Evolutionary conservation across 2,888 invertebrate species (phyloP).

Genomic region (Synergus japonicus): DNA sequence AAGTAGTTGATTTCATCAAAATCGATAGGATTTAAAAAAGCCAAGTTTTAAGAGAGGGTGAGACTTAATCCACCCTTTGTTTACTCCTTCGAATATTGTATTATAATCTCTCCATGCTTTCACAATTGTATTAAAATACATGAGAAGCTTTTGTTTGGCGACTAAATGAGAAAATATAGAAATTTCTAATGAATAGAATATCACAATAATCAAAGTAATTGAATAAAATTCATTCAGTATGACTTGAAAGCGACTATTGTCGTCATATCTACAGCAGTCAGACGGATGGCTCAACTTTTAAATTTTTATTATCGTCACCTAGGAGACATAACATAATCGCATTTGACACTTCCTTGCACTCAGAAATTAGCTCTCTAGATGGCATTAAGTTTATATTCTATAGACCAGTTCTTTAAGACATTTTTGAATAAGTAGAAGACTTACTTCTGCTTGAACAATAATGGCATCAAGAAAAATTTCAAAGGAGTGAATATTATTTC

Average conservation of each 20-base stretch:
- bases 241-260: conserved; percentile 38
- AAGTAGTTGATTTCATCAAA: too few species aligned
- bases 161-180: conserved; percentile 22
- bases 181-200: background rate
- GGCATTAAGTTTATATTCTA: conserved; percentile 39
- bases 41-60: too few species aligned
- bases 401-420: conserved; percentile 22
- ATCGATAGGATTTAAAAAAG: too few species aligned
- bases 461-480: background rate
- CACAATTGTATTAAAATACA: conserved; percentile 1
- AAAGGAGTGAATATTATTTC: too few species aligned
- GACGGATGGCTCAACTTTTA: conserved; percentile 57
- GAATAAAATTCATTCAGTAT: conserved; percentile 24
- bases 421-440: background rate
- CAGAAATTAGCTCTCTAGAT: conserved; percentile 63
- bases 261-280: conserved; percentile 54
- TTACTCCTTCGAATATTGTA: background rate
- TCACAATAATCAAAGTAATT: conserved; percentile 14
- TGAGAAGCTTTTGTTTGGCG: background rate
- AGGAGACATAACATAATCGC: conserved; percentile 66
- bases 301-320: conserved; percentile 66
- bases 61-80: background rate
- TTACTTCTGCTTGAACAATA: conserved; percentile 13
- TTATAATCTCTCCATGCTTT: background rate
- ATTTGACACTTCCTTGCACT: conserved; percentile 67